A percentile compares a stretch with the other conserved stretches of the same genome.
These are phyloP conservation scores for Apeltes quadracus DNA, from an alignment of 2,113 vertebrate species.

Conservation along the genomic window DNA sequence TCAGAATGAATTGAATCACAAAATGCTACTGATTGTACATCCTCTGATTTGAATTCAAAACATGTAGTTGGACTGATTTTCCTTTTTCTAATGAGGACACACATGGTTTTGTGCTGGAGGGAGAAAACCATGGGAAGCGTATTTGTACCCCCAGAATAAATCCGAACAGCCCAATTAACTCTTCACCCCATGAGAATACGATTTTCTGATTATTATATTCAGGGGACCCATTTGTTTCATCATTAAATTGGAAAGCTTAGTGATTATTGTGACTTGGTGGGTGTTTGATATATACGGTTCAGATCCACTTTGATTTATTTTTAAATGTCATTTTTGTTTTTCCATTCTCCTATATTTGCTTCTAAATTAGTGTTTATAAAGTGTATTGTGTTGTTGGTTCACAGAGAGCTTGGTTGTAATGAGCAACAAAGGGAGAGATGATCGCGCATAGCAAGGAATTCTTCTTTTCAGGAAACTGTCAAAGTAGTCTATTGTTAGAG, in stretches of 20 bases:
- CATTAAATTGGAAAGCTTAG: conserved; percentile 11
- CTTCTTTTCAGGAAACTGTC: conserved; percentile 49
- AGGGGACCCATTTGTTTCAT: conserved; percentile 21
- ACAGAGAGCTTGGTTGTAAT: too few species aligned
- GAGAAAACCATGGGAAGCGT: conserved; percentile 35
- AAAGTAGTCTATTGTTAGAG: conserved; percentile 64
- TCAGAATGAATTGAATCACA: background rate
- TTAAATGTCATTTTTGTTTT: conserved; percentile 11
- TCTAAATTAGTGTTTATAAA: background rate
- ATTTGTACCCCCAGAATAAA: conserved; percentile 36
- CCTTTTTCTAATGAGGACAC: conserved; percentile 42
- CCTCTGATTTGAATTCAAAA: background rate
- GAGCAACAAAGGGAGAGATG: too few species aligned
- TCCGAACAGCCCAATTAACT: conserved; percentile 48
- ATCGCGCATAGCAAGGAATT: conserved; percentile 19
- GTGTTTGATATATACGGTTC: conserved; percentile 18
- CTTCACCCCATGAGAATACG: conserved; percentile 38
- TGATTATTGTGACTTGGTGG: conserved; percentile 25
- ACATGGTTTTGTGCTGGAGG: conserved; percentile 31
- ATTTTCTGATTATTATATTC: conserved; percentile 22
- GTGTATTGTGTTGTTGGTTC: conserved; percentile 10
- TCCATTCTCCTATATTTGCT: conserved; percentile 14
- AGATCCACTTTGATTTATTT: background rate
- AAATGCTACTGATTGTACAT: background rate
- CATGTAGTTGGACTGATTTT: background rate